Conservation (phyloP, 2,113 vertebrate species). For the Bagarius yarrelli region DNA sequence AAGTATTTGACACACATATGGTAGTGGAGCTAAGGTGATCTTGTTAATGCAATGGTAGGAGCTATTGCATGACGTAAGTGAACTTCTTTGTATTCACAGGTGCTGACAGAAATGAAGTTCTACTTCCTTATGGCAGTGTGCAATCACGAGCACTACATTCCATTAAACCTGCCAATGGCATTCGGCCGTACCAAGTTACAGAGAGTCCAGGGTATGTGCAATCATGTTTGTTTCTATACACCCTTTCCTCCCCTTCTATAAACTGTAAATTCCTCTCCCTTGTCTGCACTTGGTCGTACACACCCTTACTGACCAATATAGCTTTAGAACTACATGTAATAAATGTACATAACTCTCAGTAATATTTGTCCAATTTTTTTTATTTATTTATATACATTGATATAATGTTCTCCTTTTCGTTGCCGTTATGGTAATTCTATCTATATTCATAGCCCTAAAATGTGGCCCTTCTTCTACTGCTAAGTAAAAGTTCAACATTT, state of each 20-base stretch:
- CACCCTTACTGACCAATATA: neutral
- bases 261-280: neutral
- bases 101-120: constrained; percentile 91
- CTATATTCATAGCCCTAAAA: neutral
- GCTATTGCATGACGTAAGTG: neutral
- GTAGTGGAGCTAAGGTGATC: neutral
- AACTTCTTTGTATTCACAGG: constrained; percentile 63
- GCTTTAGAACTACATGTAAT: neutral
- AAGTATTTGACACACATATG: too few relatives aligned
- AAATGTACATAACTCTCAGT: neutral
- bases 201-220: constrained; percentile 82
- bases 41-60: neutral
- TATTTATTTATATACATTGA: neutral
- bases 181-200: constrained; percentile 91
- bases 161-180: constrained; percentile 93
- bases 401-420: neutral
- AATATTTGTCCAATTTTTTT: neutral
- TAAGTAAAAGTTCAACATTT: too few relatives aligned
- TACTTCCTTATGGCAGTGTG: constrained; percentile 91
- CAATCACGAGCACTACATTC: constrained; percentile 96
- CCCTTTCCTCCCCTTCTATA: neutral
- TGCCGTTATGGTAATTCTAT: neutral
- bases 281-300: neutral
- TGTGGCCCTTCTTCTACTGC: neutral
- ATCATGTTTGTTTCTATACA: neutral